Conservation (phyloP, 2,888 invertebrate species). For the Megamerina dolium region DNA sequence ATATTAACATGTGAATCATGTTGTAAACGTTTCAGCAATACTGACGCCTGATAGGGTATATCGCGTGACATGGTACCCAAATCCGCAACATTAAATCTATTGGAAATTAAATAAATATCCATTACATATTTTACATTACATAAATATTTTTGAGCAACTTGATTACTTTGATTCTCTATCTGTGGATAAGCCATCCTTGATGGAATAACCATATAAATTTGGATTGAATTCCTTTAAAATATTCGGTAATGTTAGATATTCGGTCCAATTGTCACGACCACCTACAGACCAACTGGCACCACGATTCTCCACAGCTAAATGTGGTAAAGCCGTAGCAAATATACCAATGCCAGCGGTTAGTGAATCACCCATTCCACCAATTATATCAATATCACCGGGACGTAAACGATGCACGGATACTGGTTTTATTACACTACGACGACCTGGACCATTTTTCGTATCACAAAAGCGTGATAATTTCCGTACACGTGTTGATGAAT, state of each 20-base stretch:
- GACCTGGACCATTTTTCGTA: slow-evolving; percentile 39
- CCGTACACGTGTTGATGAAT: slow-evolving; percentile 29
- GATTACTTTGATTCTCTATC: slow-evolving; percentile 44
- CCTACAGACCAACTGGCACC: slow-evolving; percentile 53
- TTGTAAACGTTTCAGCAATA: slow-evolving; percentile 53
- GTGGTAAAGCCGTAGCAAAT: slow-evolving; percentile 34
- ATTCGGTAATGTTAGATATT: slow-evolving; percentile 56
- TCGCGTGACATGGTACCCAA: slow-evolving; percentile 55
- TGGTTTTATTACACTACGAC: slow-evolving; percentile 48
- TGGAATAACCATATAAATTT: slow-evolving; percentile 57
- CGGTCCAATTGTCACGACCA: slow-evolving; percentile 53
- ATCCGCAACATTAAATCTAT: slow-evolving; percentile 58
- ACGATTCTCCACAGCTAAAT: slow-evolving; percentile 50
- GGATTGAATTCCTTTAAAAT: slow-evolving; percentile 61
- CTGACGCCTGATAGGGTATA: slow-evolving; percentile 54
- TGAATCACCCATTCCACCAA: slow-evolving; percentile 59
- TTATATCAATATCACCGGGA: slow-evolving; percentile 59
- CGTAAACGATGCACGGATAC: slow-evolving; percentile 54
- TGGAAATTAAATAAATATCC: too few species aligned
- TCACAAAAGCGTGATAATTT: slow-evolving; percentile 40
- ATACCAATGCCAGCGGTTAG: slow-evolving; percentile 55
- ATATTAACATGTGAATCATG: slow-evolving; percentile 54
- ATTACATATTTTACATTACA: too few species aligned
- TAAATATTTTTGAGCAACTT: too few species aligned
- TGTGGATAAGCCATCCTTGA: slow-evolving; percentile 51